Evolutionary conservation across 2,888 invertebrate species (phyloP).

Genomic region (Rhaphigaster nebulosa): DNA sequence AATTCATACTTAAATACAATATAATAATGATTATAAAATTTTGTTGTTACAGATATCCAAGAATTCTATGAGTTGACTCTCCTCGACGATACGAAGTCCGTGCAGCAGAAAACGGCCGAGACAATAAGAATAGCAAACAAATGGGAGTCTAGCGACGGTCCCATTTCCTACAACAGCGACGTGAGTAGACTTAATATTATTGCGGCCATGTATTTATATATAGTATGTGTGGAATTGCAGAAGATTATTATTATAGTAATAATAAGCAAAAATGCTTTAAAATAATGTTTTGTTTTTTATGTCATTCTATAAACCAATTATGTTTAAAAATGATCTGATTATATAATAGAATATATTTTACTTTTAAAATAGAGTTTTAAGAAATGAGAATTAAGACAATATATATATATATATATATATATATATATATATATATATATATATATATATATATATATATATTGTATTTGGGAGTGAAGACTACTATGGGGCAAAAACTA

Average conservation of each 20-base stretch:
- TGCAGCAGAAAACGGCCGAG: conserved; percentile 96
- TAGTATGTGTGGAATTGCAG: neutral
- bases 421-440: no score
- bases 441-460: no score
- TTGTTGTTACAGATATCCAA: conserved; percentile 88
- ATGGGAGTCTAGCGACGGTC: conserved; percentile 84
- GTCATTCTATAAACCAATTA: no score
- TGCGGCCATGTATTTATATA: neutral
- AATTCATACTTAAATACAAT: neutral
- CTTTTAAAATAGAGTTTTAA: no score
- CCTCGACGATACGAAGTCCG: conserved; percentile 93
- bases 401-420: no score
- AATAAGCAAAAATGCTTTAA: neutral
- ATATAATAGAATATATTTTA: no score
- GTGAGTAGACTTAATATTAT: conserved; percentile 70
- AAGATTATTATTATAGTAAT: neutral
- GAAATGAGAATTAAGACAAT: no score
- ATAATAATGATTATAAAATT: neutral
- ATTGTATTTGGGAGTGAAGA: no score
- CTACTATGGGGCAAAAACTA: no score
- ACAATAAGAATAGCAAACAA: conserved; percentile 95
- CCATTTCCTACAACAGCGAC: conserved; percentile 76
- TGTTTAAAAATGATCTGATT: no score
- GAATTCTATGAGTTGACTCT: conserved; percentile 98
- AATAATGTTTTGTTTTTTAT: no score